Conservation (phyloP, 2,113 vertebrate species). For the Sinocyclocheilus anophthalmus region DNA sequence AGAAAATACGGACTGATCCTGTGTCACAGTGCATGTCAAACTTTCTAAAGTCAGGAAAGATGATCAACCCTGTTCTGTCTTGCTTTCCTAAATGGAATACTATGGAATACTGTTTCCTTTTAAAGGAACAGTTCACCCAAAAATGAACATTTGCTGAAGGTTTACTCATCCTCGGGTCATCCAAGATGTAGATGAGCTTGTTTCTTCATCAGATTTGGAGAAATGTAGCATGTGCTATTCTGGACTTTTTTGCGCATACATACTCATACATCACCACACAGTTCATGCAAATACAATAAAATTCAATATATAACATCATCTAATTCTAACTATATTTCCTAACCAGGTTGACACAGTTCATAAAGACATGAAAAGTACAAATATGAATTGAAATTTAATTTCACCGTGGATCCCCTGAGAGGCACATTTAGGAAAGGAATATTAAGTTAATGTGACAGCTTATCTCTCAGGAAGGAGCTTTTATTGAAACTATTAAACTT, state of each 20-base stretch:
- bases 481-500: conserved; percentile 40
- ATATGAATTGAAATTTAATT: conserved; percentile 3
- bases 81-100: not conserved
- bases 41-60: not conserved
- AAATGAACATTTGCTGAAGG: too few relatives aligned
- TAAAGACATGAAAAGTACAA: not conserved
- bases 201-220: too few relatives aligned
- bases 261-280: not conserved
- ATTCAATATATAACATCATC: not conserved
- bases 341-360: not conserved
- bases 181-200: too few relatives aligned
- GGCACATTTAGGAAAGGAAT: conserved; percentile 19
- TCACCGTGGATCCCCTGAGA: not conserved
- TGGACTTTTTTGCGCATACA: not conserved
- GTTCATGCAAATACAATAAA: not conserved
- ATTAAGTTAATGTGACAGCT: conserved; percentile 32
- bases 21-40: not conserved
- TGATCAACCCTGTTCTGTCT: not conserved
- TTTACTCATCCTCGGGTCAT: too few relatives aligned
- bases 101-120: not conserved
- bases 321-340: not conserved
- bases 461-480: conserved; percentile 19
- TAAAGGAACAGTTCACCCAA: too few relatives aligned
- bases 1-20: not conserved
- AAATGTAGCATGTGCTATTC: not conserved